Base-by-base conservation (phyloP, 35 echinoderm and acorn worm species). In the Chiridota heheva region DNA sequence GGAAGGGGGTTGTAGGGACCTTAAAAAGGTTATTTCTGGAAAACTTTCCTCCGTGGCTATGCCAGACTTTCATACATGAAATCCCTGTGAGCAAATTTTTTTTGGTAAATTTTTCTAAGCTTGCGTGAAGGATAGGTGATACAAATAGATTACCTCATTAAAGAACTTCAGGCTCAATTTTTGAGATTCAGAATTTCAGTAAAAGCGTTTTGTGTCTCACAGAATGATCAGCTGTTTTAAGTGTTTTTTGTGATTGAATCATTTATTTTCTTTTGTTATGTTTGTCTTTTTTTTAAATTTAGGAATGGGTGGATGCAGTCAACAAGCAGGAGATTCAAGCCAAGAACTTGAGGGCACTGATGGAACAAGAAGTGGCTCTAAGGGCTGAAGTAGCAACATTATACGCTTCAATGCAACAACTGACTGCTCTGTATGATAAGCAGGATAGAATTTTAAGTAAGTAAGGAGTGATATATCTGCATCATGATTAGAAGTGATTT, bases 291-390 rank as follows among this genome's bases (percentile, higher is more conserved):
- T 64, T 20, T 8, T 64, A 12, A 29, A 20, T 7, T 13, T 40
- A 87, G 85, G 89, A 97, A 53, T 97, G 92, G 40, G 92, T 98
- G 95, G 87, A 91, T 47, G 89, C 89, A 16, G 72, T 92, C n/a
- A 88, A 91, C 55, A 79, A 82, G 31, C 89, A 91, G 39, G 95
- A 98, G 67, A 88, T 98, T 40, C 84, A 88, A 35, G 88, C 81
- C 66, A 98, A 98, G 56, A 62, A 98, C 30, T 46, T 98, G 33
- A 18, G 67, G 0, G 46, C 84, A 0, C 34, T 58, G 0, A 61
- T 41, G 2, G 60, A 60, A 42, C 84, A 91, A 67, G 67, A 84
- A 28, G 74, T 41, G 33, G 36, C 67, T 7, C 22, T 88, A 28
- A 81, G 80, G 18, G 36, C 41, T 10, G 88, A 91, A 28, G 80